Conservation (phyloP, 2,797 vertebrate species). For the Lepidocolaptes lacrymiger region DNA sequence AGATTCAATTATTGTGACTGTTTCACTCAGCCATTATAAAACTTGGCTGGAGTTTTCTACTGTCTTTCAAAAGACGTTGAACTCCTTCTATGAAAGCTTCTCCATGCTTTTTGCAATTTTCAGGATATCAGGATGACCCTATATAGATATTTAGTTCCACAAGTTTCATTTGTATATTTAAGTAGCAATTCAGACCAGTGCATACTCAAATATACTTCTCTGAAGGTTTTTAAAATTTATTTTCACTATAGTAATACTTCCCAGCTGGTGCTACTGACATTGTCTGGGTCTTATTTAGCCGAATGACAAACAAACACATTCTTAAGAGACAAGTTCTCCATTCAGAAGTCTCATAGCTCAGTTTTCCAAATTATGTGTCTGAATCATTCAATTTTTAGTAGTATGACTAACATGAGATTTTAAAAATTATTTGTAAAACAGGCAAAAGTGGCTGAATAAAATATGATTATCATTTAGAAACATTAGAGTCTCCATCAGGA, state of each 20-base stretch:
- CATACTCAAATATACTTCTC: not conserved
- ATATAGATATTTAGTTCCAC: not conserved
- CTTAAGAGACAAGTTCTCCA: not conserved
- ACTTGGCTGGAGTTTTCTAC: not conserved
- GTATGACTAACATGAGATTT: not conserved
- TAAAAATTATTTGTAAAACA: not conserved
- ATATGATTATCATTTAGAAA: not conserved
- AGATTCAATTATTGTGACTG: not conserved
- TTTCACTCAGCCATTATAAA: not conserved
- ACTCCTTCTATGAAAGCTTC: not conserved
- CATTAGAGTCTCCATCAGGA: not conserved
- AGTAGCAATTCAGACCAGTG: not conserved
- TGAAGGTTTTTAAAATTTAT: not conserved
- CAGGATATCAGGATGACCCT: not conserved
- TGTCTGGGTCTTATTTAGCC: not conserved
- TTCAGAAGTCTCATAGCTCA: not conserved
- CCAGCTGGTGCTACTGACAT: not conserved
- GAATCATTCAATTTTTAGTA: not conserved
- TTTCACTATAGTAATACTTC: not conserved
- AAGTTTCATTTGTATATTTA: not conserved
- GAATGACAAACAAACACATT: not conserved
- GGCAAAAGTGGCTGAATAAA: not conserved
- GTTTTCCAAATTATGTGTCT: not conserved
- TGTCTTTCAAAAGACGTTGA: not conserved
- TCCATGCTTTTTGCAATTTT: not conserved